Evolutionary conservation across 2,888 invertebrate species (phyloP).

Genomic region (Salpingus planirostris): DNA sequence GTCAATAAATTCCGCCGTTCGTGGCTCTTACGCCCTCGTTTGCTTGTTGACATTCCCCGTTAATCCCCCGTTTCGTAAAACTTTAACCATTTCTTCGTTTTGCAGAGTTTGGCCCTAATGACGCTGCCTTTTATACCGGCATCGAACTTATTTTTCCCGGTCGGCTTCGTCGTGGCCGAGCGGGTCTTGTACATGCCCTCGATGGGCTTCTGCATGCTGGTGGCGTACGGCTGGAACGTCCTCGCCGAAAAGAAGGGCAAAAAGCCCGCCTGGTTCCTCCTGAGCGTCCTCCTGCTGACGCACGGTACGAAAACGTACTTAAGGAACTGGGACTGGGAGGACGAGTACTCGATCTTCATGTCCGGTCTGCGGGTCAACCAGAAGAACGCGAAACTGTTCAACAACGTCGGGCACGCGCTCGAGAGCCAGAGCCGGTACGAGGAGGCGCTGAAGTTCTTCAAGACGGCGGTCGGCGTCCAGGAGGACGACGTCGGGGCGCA

Average conservation of each 20-base stretch:
- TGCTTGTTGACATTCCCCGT: slow-evolving; percentile 11
- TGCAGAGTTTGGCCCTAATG: slow-evolving; percentile 76
- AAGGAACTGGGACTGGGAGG: slow-evolving; percentile 88
- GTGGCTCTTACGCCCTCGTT: slow-evolving; percentile 5
- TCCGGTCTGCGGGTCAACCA: slow-evolving; percentile 81
- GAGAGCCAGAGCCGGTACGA: slow-evolving; percentile 60
- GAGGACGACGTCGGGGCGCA: slow-evolving; percentile 95
- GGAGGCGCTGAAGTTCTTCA: slow-evolving; percentile 84
- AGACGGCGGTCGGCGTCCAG: slow-evolving; percentile 87
- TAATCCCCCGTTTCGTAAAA: no score
- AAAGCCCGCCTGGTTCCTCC: slow-evolving; percentile 55
- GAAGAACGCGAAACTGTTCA: slow-evolving; percentile 90
- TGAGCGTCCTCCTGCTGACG: slow-evolving; percentile 58
- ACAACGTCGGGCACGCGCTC: slow-evolving; percentile 93
- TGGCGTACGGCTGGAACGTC: slow-evolving; percentile 78
- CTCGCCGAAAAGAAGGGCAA: slow-evolving; percentile 56
- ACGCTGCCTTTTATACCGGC: slow-evolving; percentile 91
- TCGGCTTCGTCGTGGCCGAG: slow-evolving; percentile 95
- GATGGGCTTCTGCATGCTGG: slow-evolving; percentile 92
- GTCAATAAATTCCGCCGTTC: slow-evolving; percentile 9
- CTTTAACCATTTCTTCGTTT: slow-evolving; percentile 2
- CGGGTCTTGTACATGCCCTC: slow-evolving; percentile 93
- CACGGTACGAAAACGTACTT: slow-evolving; percentile 80
- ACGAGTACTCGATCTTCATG: slow-evolving; percentile 89
- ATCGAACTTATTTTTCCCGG: slow-evolving; percentile 94